A percentile compares a stretch with the other conserved stretches of the same genome.
Evolutionary conservation across 2,113 vertebrate genomes (phyloP).

Genomic region (Paramisgurnus dabryanus): DNA sequence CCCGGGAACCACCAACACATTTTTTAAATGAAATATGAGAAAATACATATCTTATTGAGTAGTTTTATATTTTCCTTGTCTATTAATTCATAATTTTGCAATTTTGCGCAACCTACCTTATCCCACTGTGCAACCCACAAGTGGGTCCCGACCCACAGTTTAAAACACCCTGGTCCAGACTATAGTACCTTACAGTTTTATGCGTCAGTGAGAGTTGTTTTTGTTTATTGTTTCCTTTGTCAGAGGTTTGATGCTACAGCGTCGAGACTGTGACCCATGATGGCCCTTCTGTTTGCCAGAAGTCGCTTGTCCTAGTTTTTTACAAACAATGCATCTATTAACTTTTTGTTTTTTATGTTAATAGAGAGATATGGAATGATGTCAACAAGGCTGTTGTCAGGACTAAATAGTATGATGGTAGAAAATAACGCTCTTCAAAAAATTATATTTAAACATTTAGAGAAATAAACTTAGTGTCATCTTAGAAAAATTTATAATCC

Average conservation of each 20-base stretch:
- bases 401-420: neutral
- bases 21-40: too few species aligned
- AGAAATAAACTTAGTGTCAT: neutral
- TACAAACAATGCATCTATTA: slow-evolving; percentile 72
- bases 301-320: slow-evolving; percentile 79
- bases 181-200: slow-evolving; percentile 9
- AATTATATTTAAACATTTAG: neutral
- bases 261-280: slow-evolving; percentile 69
- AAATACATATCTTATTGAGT: too few species aligned
- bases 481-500: too few species aligned
- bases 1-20: too few species aligned
- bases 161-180: neutral
- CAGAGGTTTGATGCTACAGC: slow-evolving; percentile 18
- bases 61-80: too few species aligned
- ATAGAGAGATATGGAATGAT: slow-evolving; percentile 52
- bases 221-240: slow-evolving; percentile 51
- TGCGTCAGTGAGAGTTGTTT: slow-evolving; percentile 45
- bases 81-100: too few species aligned
- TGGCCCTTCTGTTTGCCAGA: slow-evolving; percentile 71
- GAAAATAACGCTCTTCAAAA: slow-evolving; percentile 34
- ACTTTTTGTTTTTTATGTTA: slow-evolving; percentile 72
- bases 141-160: too few species aligned
- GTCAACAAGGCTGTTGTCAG: neutral
- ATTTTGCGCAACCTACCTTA: too few species aligned
- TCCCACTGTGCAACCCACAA: too few species aligned